A percentile compares a stretch with the other conserved stretches of the same genome.
Conservation (phyloP, 1,140 invertebrate genomes). For the Uloborus diversus region DNA sequence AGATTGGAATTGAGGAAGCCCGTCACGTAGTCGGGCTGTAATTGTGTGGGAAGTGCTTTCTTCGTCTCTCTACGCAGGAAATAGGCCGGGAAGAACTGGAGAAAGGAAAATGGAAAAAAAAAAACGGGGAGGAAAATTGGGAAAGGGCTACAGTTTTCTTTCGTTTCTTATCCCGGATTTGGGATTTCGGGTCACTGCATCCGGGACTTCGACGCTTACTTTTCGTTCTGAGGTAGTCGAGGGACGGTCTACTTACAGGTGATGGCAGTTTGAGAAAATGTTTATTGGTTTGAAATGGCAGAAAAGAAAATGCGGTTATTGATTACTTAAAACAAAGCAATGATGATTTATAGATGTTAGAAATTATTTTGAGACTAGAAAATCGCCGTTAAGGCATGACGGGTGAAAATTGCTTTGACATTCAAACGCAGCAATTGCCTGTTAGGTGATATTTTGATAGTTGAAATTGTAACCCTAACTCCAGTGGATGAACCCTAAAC, state of each 20-base stretch:
- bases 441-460: no score
- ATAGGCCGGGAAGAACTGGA: slow-evolving; percentile 9
- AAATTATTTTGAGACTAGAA: no score
- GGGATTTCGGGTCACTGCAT: slow-evolving; percentile 6
- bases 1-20: neutral
- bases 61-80: slow-evolving; percentile 8
- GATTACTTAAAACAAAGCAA: no score
- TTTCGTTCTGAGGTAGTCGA: neutral
- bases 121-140: neutral
- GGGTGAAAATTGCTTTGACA: no score
- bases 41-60: slow-evolving; percentile 35
- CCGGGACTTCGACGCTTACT: neutral
- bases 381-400: no score
- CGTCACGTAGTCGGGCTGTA: slow-evolving; percentile 15
- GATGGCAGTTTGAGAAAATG: neutral
- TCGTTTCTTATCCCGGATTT: neutral
- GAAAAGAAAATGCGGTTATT: no score
- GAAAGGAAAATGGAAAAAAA: slow-evolving; percentile 16
- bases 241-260: neutral
- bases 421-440: no score
- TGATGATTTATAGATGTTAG: no score
- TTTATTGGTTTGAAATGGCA: no score
- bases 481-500: no score
- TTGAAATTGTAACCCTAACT: no score
- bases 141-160: neutral